Base-by-base conservation (phyloP, 1,140 invertebrate species). In the Drosophila triauraria region DNA sequence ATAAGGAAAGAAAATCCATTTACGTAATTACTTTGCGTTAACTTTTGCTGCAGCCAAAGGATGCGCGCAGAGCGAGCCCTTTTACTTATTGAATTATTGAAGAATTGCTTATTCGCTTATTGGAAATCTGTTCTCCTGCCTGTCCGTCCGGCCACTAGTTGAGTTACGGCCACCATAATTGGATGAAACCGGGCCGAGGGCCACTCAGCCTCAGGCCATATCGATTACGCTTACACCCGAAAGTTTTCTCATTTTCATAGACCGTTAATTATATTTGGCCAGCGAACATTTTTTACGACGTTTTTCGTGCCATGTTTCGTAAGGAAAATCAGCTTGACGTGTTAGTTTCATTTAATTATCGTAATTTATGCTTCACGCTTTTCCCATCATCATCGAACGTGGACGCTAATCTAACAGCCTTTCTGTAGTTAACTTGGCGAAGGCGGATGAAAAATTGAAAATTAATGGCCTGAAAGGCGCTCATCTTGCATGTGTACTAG, bases 11-110 rank as follows among this genome's bases (percentile, higher is more conserved):
- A 80, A 91, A 90, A 90, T 90, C 86, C 85, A 90, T 90, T 90
- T 90, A 90, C 85, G 85, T 90, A 90, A 90, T 90, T 90, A 90
- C 85, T 90, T 90, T 40, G 64, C 63, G 81, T 82, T 90, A 90
- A 90, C 81, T 79, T 90, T 90, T 82, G 78, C 75, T 69, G 60
- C 63, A 30, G 48, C 42, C 17, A 30, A 50, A 50, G 44, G 56
- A 65, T 64, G 64, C 56, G 60, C 60, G 47, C 54, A 47, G 46
- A 54, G 48, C 69, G 43, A 63, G 46, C 61, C 57, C 80, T 38
- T 71, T 80, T 86, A 70, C 69, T 68, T 71, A 85, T 88, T 88
- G 64, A 90, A 88, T 88, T 85, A 88, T 82, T 75, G 35, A 69
- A 70, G 61, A 69, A 84, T 80, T 84, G 71, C 84, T 90, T 78